Evolutionary conservation across 2,797 vertebrate genomes (phyloP).

Genomic region (Melanotaenia parkinsoni): DNA sequence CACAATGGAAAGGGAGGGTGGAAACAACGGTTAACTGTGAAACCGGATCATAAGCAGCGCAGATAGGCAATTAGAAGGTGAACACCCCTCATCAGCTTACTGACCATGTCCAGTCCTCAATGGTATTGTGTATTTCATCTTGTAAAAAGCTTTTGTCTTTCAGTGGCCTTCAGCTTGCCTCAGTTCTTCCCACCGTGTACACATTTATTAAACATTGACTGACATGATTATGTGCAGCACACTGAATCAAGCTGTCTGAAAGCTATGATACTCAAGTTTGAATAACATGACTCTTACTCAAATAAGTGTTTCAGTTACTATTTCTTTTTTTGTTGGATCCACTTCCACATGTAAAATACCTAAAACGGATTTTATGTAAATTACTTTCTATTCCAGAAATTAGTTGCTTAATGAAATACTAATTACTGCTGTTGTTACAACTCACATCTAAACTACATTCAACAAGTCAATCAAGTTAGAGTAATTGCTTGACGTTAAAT

Average conservation of each 20-base stretch:
- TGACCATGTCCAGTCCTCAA: constrained; percentile 26
- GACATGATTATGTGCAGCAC: constrained; percentile 38
- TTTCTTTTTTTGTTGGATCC: not conserved
- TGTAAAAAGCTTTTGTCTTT: constrained; percentile 42
- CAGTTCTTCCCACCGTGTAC: constrained; percentile 3
- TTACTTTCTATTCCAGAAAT: not conserved
- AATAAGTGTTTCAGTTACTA: constrained; percentile 23
- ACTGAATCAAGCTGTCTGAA: constrained; percentile 31
- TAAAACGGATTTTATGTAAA: not conserved
- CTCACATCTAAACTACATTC: constrained; percentile 10
- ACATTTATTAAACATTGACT: constrained; percentile 54
- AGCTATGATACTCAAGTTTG: not conserved
- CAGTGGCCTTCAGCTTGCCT: constrained; percentile 46
- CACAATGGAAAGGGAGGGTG: constrained; percentile 57
- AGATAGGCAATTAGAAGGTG: constrained; percentile 48
- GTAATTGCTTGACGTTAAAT: constrained; percentile 23
- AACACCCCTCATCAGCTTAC: constrained; percentile 35
- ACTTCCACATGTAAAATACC: not conserved
- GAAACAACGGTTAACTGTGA: constrained; percentile 63
- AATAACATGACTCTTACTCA: constrained; percentile 23
- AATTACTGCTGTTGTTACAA: not conserved
- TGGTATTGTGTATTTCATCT: constrained; percentile 23
- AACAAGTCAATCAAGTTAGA: constrained; percentile 21
- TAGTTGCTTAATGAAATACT: constrained; percentile 1
- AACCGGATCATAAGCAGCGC: constrained; percentile 59